These are phyloP conservation scores for Electrona antarctica DNA, from an alignment of 2,113 vertebrate species.

Conservation along the genomic window DNA sequence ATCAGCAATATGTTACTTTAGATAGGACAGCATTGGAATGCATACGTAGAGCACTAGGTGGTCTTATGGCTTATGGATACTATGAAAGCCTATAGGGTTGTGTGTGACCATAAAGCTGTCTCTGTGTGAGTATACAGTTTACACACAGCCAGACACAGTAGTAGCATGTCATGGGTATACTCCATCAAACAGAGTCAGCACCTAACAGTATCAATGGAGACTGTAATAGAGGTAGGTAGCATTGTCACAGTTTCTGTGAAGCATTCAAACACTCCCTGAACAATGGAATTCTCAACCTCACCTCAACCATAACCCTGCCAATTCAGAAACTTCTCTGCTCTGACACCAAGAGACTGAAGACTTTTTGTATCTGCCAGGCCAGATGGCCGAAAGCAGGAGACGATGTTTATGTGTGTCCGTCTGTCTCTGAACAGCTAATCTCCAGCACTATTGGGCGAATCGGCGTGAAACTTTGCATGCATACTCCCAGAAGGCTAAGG, in stretches of 20 bases:
- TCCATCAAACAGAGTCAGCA: constrained; percentile 26
- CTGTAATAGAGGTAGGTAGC: not conserved
- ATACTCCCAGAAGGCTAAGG: not conserved
- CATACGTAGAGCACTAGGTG: constrained; percentile 32
- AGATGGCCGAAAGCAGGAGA: too few species aligned
- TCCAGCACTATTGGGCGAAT: constrained; percentile 14
- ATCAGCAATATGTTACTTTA: too few species aligned
- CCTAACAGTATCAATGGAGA: constrained; percentile 19
- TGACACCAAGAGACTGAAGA: constrained; percentile 22
- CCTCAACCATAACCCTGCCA: constrained; percentile 1
- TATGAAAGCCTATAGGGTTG: constrained; percentile 29
- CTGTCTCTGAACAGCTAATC: constrained; percentile 32
- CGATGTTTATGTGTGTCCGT: too few species aligned
- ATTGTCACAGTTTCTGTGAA: not conserved
- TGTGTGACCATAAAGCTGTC: not conserved
- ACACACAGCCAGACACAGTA: too few species aligned
- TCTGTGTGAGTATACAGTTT: not conserved
- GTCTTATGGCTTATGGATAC: constrained; percentile 9
- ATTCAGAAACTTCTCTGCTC: constrained; percentile 4
- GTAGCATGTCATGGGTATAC: constrained; percentile 2
- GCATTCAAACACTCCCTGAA: constrained; percentile 2
- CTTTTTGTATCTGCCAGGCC: constrained; percentile 21
- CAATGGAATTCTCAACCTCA: constrained; percentile 1
- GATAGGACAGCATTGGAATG: constrained; percentile 25
- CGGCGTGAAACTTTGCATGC: constrained; percentile 1